Conservation (phyloP, 2,113 vertebrate species). For the Nycticorax nycticorax region DNA sequence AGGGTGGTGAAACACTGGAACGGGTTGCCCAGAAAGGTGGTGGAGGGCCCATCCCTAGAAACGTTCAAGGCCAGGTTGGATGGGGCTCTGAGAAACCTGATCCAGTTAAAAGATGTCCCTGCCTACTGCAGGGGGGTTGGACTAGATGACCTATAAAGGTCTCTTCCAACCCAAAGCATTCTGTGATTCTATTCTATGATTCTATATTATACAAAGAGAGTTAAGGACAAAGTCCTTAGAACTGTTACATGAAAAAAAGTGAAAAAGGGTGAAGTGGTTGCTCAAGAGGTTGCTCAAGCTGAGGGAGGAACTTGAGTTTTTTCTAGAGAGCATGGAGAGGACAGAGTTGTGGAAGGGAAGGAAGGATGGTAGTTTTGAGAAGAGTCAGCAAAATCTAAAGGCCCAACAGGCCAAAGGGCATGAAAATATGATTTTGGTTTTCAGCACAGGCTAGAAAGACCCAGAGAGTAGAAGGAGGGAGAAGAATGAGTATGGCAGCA, state of each 20-base stretch:
- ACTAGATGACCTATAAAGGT: too few species aligned
- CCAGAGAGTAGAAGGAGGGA: background rate
- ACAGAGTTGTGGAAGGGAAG: background rate
- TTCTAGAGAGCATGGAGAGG: background rate
- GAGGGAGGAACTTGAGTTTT: background rate
- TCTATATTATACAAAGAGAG: background rate
- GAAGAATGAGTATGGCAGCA: background rate
- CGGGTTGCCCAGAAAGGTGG: too few species aligned
- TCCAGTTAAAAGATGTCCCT: too few species aligned
- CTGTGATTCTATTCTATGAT: too few species aligned
- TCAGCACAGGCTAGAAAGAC: background rate
- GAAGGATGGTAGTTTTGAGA: background rate
- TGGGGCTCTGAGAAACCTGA: too few species aligned
- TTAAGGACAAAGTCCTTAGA: background rate
- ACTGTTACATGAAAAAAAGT: background rate
- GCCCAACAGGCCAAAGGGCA: background rate
- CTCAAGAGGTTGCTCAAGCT: background rate
- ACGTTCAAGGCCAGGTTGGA: too few species aligned
- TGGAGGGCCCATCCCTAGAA: too few species aligned
- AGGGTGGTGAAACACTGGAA: too few species aligned
- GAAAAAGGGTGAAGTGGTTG: background rate
- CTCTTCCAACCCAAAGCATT: too few species aligned
- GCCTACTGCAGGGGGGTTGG: too few species aligned
- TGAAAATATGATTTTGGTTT: background rate
- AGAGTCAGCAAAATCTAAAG: background rate